Evolutionary conservation across 1,140 invertebrate species (phyloP).

Genomic region (Stenopsyche tienmushanensis): DNA sequence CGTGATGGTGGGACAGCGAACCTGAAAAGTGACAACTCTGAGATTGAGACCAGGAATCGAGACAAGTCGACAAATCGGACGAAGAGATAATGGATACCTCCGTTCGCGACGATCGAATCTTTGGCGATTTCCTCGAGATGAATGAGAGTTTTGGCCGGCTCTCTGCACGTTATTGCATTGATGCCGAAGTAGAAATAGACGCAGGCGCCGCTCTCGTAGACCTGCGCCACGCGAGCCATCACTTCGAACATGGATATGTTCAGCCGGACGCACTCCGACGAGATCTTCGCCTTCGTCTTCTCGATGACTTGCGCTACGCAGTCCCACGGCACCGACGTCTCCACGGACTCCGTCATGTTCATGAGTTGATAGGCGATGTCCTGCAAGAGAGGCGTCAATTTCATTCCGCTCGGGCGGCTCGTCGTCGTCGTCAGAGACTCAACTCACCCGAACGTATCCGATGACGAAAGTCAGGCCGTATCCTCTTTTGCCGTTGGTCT

Average conservation of each 20-base stretch:
- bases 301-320: slow-evolving; percentile 68
- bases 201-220: slow-evolving; percentile 58
- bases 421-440: too few species aligned
- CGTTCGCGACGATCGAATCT: background rate
- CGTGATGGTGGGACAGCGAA: slow-evolving; percentile 95
- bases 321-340: slow-evolving; percentile 77
- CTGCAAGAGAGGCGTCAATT: too few species aligned
- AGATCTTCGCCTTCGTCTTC: slow-evolving; percentile 74
- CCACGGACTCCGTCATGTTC: slow-evolving; percentile 74
- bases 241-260: slow-evolving; percentile 44
- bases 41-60: slow-evolving; percentile 32
- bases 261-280: slow-evolving; percentile 74
- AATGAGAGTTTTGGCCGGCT: background rate
- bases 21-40: too few species aligned
- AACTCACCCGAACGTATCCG: slow-evolving; percentile 84
- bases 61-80: too few species aligned
- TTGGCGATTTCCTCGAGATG: background rate
- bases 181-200: slow-evolving; percentile 75
- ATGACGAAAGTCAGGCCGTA: slow-evolving; percentile 98
- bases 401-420: too few species aligned
- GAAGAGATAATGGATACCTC: background rate
- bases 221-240: slow-evolving; percentile 26
- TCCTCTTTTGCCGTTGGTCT: slow-evolving; percentile 90
- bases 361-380: too few species aligned
- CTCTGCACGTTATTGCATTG: slow-evolving; percentile 60